Conservation (phyloP, 2,797 vertebrate genomes). For the Chanos chanos region DNA sequence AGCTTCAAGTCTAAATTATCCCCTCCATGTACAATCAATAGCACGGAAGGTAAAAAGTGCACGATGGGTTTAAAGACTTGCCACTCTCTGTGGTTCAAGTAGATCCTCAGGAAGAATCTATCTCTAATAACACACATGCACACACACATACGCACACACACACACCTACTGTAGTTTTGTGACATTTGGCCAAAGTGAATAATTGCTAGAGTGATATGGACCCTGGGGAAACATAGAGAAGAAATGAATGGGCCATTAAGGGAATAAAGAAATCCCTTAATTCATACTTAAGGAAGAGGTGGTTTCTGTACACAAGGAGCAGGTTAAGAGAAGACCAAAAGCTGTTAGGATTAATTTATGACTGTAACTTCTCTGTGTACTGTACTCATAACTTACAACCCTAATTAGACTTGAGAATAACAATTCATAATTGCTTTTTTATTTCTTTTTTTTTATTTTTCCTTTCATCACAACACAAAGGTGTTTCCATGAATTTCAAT, state of each 20-base stretch:
- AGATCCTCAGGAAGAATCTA: constrained; percentile 8
- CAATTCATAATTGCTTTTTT: constrained; percentile 31
- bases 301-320: constrained; percentile 42
- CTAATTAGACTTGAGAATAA: constrained; percentile 40
- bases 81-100: constrained; percentile 1
- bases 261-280: constrained; percentile 51
- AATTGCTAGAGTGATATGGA: constrained; percentile 38
- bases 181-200: constrained; percentile 48
- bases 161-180: constrained; percentile 33
- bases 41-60: constrained; percentile 31
- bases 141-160: too few relatives aligned
- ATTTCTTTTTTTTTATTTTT: background rate
- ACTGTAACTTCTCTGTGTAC: constrained; percentile 28
- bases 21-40: constrained; percentile 39
- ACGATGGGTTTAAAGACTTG: constrained; percentile 12
- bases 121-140: constrained; percentile 14
- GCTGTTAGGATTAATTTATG: constrained; percentile 48
- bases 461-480: constrained; percentile 20
- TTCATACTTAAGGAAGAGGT: constrained; percentile 46
- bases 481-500: constrained; percentile 28
- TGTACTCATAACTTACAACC: constrained; percentile 35
- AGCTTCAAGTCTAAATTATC: constrained; percentile 29
- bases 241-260: constrained; percentile 51
- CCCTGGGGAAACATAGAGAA: constrained; percentile 41
- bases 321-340: constrained; percentile 41